These are phyloP conservation scores for Harmothoe impar DNA, from an alignment of 2,888 invertebrate species.

Conservation along the genomic window DNA sequence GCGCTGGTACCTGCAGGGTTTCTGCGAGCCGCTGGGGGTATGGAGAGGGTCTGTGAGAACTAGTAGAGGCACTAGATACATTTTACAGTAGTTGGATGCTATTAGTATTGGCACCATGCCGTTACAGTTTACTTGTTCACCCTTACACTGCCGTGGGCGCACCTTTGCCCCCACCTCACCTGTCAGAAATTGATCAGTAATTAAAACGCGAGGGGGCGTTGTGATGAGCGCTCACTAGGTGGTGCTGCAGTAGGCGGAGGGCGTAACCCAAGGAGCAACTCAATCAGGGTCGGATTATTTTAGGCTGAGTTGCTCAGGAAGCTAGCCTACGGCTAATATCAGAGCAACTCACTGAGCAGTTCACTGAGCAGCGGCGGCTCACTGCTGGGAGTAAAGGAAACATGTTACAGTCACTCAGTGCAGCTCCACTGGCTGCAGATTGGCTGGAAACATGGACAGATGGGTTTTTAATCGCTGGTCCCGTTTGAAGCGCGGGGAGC, in stretches of 20 bases:
- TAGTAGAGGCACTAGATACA: no score
- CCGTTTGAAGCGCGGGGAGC: constrained; percentile 19
- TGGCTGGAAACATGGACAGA: constrained; percentile 43
- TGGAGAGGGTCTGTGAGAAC: no score
- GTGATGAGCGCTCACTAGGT: constrained; percentile 53
- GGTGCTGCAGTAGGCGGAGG: not conserved
- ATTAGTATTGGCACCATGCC: no score
- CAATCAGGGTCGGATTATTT: constrained; percentile 50
- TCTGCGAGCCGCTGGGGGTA: no score
- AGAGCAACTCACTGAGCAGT: not conserved
- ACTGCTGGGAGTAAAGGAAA: constrained; percentile 13
- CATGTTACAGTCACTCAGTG: constrained; percentile 26
- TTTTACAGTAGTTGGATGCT: no score
- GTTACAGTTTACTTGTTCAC: no score
- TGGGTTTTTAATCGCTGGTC: constrained; percentile 33
- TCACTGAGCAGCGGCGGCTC: not conserved
- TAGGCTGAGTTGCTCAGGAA: constrained; percentile 37
- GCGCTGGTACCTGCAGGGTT: no score
- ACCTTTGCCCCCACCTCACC: not conserved
- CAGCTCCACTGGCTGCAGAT: constrained; percentile 20
- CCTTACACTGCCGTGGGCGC: no score
- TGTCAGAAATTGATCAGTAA: constrained; percentile 44
- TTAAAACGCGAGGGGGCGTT: constrained; percentile 39
- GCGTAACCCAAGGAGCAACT: constrained; percentile 44
- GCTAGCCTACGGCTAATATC: not conserved